These are phyloP conservation scores for Colletes latitarsis DNA, from an alignment of 1,140 invertebrate species.

Conservation along the genomic window DNA sequence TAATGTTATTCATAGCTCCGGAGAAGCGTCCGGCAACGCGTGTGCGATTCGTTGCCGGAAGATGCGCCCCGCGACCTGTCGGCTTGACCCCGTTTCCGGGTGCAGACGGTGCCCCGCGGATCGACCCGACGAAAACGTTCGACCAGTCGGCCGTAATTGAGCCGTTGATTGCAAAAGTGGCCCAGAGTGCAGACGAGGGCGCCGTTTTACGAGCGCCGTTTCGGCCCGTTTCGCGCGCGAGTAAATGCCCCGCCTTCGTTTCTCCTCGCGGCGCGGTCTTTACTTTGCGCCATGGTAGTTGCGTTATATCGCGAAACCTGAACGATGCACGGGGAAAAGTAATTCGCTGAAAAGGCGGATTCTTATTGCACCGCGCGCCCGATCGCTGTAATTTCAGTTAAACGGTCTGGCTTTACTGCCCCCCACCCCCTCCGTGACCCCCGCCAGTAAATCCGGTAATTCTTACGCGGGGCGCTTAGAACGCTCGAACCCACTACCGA, in stretches of 20 bases:
- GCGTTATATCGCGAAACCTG: constrained; percentile 10
- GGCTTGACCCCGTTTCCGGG: constrained; percentile 24
- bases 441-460: constrained; percentile 20
- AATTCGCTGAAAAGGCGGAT: constrained; percentile 43
- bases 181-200: constrained; percentile 27
- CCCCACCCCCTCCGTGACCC: background rate
- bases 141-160: constrained; percentile 50
- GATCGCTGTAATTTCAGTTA: constrained; percentile 45
- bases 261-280: background rate
- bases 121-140: constrained; percentile 9
- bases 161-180: constrained; percentile 62
- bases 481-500: background rate
- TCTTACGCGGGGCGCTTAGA: background rate
- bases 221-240: constrained; percentile 44
- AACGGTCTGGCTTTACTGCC: constrained; percentile 30
- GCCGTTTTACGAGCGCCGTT: constrained; percentile 55
- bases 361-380: constrained; percentile 27
- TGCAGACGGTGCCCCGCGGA: background rate
- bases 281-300: background rate
- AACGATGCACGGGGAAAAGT: constrained; percentile 29
- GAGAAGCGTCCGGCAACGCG: constrained; percentile 21
- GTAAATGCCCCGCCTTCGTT: constrained; percentile 16
- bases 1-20: constrained; percentile 49
- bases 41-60: constrained; percentile 13
- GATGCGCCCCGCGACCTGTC: background rate